Evolutionary conservation across 2,797 vertebrate species (phyloP), one percentile per base, ranked within the genome.

Genomic region (Poecile montanus): DNA sequence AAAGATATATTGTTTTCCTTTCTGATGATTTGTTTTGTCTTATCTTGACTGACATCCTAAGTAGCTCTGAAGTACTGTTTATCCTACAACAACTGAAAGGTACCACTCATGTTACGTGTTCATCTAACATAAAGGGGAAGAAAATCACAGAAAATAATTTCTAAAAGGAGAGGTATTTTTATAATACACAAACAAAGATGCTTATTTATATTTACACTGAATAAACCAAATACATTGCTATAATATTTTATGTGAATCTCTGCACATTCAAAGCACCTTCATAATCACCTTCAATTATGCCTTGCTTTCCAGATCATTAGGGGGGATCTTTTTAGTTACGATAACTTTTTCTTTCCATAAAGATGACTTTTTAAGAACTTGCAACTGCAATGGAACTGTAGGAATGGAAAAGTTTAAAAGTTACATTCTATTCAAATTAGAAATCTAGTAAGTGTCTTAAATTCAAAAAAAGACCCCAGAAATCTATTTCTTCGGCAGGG

Each of bases 1-100:
- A 84, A 82, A 70, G 0, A 10, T 5, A 1, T 5, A 1, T 12
- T 50, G 1, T 16, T 11, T 7, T 0, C 3, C 22, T 5, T 36
- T n/a, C 5, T 0, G 18, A 8, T 70, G 17, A 89, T 73, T 40
- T 61, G 44, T 63, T 80, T 71, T 72, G 29, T 54, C 38, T 76
- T 70, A 36, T 32, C 85, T 76, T 66, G 13, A 62, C 36, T n/a
- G n/a, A 19, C 26, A 54, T 12, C 6, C 0, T 13, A 32, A 61
- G 22, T 4, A 3, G 13, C 48, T 80, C 44, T 34, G 13, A 80
- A 63, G 21, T 9, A 38, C 4, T 66, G 34, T 10, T 38, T 53
- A 61, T 15, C 9, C 36, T 45, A 36, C 19, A 44, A 34, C 23
- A 74, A 30, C 2, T 40, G 17, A 66, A 62, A 79, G 16, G n/a